These are phyloP conservation scores for Drosophila biarmipes DNA, from an alignment of 1,140 invertebrate genomes.

Conservation along the genomic window DNA sequence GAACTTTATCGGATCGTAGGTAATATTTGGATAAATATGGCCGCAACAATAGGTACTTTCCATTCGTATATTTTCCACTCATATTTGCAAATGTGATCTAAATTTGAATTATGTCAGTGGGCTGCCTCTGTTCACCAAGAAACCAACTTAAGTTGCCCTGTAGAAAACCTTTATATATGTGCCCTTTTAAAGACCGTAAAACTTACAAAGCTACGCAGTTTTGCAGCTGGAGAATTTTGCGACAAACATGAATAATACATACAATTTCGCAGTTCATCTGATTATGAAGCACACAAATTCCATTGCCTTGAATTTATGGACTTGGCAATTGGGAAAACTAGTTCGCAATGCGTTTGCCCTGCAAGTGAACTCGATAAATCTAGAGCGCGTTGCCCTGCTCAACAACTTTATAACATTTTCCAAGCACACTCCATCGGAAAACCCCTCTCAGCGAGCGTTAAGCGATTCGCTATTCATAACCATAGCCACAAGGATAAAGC, in stretches of 20 bases:
- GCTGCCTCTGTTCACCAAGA: neutral
- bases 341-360: conserved; percentile 17
- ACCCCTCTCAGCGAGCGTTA: neutral
- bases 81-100: neutral
- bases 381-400: conserved; percentile 18
- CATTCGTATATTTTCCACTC: neutral
- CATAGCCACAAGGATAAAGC: conserved; percentile 46
- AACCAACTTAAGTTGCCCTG: neutral
- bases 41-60: neutral
- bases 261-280: conserved; percentile 15
- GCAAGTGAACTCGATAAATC: conserved; percentile 32
- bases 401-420: conserved; percentile 44
- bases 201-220: neutral
- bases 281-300: neutral
- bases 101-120: conserved; percentile 10
- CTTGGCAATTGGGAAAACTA: conserved; percentile 18
- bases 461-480: conserved; percentile 35
- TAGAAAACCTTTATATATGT: neutral
- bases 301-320: conserved; percentile 7
- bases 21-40: neutral
- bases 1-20: no score
- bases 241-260: conserved; percentile 29
- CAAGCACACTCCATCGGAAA: conserved; percentile 5
- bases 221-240: conserved; percentile 7
- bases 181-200: conserved; percentile 1